phyloP scores from a whole-genome alignment of 2,888 invertebrate species.

The Protonemura montana region DNA sequence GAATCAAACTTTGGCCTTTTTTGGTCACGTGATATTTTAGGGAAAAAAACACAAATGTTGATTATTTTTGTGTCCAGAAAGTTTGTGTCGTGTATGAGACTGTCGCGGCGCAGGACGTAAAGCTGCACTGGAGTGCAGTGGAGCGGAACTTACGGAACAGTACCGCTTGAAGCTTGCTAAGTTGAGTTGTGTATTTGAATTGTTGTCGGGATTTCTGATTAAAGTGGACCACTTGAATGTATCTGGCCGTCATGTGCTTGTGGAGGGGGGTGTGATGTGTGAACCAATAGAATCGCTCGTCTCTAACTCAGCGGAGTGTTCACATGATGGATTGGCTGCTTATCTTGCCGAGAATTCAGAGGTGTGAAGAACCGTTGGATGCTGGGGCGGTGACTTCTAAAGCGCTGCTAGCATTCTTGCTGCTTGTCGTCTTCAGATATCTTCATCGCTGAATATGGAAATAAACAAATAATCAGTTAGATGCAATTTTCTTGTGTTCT shows the following conservation, averaged over 20 bases:
- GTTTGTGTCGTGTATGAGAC: not conserved
- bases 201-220: slow-evolving; percentile 16
- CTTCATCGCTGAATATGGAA: not conserved
- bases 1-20: not conserved
- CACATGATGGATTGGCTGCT: slow-evolving; percentile 44
- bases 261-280: slow-evolving; percentile 43
- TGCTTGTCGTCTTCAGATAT: not conserved
- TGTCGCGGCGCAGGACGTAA: too few species aligned
- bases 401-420: too few species aligned
- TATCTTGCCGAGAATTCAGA: slow-evolving; percentile 18
- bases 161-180: not conserved
- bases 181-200: not conserved
- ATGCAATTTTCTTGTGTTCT: not conserved
- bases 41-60: not conserved
- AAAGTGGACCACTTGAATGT: slow-evolving; percentile 20
- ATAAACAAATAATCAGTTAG: not conserved
- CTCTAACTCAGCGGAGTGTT: slow-evolving; percentile 38
- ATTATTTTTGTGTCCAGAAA: not conserved
- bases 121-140: too few species aligned
- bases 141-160: not conserved
- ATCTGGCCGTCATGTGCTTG: slow-evolving; percentile 38
- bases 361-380: slow-evolving; percentile 19
- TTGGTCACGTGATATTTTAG: slow-evolving; percentile 25
- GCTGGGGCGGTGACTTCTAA: slow-evolving; percentile 30
- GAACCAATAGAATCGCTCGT: slow-evolving; percentile 45